These are phyloP conservation scores for Brachionus sp. DNA, from an alignment of 1,140 invertebrate species.

Conservation along the genomic window DNA sequence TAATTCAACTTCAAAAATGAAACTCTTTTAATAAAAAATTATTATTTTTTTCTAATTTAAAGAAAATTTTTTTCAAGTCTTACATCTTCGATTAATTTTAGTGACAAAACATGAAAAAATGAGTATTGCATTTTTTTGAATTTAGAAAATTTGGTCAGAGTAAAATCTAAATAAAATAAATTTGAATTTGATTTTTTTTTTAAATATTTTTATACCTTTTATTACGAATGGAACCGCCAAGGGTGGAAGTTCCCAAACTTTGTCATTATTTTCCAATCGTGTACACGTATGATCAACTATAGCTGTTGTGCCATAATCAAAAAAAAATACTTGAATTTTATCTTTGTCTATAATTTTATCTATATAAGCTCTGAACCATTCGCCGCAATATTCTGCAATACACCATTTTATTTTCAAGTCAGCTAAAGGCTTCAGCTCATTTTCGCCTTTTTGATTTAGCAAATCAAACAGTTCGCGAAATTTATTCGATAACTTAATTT, in stretches of 20 bases:
- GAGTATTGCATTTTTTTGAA: slow-evolving; percentile 36
- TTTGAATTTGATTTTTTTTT: not conserved
- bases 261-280: not conserved
- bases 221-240: slow-evolving; percentile 6
- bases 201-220: not conserved
- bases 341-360: not conserved
- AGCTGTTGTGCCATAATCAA: slow-evolving; percentile 30
- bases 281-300: not conserved
- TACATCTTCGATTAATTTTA: slow-evolving; percentile 18
- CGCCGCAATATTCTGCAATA: not conserved
- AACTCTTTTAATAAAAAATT: slow-evolving; percentile 1
- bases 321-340: slow-evolving; percentile 9
- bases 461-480: not conserved
- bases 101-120: not conserved
- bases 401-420: slow-evolving; percentile 18
- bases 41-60: not conserved
- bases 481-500: not conserved
- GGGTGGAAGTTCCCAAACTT: slow-evolving; percentile 6
- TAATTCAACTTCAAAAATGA: slow-evolving; percentile 28
- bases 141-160: slow-evolving; percentile 1
- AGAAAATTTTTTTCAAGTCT: not conserved
- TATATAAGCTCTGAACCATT: slow-evolving; percentile 39
- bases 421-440: not conserved
- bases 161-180: not conserved
- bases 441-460: not conserved